Conservation (phyloP, 30 jellyfish, hydroid and myxozoan species). For the Aurelia sp. region DNA sequence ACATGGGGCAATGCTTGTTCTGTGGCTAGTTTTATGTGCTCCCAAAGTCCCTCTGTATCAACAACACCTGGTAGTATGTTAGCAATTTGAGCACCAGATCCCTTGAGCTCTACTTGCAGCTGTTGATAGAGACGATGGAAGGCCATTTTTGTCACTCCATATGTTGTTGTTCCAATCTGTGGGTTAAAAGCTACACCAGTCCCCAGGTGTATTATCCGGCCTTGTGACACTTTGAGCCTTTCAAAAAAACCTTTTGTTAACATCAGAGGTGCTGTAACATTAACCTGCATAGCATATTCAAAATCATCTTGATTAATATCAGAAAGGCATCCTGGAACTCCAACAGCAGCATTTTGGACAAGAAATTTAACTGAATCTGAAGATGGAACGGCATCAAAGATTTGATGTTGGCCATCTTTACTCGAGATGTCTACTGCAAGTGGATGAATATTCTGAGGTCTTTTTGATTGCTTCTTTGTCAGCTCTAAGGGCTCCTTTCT, state of each 20-base stretch:
- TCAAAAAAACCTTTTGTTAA: conserved; percentile 14
- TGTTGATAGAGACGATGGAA: conserved; percentile 50
- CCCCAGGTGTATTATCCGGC: conserved; percentile 60
- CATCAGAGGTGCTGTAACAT: conserved; percentile 58
- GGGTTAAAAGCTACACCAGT: conserved; percentile 69
- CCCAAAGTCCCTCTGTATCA: conserved; percentile 69
- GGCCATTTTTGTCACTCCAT: conserved; percentile 69
- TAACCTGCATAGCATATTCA: conserved; percentile 59
- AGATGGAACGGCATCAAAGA: conserved; percentile 12
- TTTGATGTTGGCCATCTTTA: conserved; percentile 15
- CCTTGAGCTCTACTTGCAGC: conserved; percentile 40
- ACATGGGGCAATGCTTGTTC: conserved; percentile 48
- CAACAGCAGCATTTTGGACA: conserved; percentile 70
- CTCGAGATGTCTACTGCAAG: conserved; percentile 21
- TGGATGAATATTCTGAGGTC: conserved; percentile 10
- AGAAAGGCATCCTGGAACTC: conserved; percentile 38
- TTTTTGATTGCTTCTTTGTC: conserved; percentile 8
- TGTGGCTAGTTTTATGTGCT: conserved; percentile 42
- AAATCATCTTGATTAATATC: conserved; percentile 35
- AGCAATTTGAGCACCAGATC: conserved; percentile 59
- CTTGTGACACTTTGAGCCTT: conserved; percentile 9
- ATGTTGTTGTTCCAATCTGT: conserved; percentile 62
- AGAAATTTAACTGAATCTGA: conserved; percentile 31
- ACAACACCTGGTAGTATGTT: conserved; percentile 63
- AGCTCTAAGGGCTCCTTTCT: conserved; percentile 26